Evolutionary conservation across 2,113 vertebrate genomes (phyloP).

Genomic region (Gracilinanus agilis): DNA sequence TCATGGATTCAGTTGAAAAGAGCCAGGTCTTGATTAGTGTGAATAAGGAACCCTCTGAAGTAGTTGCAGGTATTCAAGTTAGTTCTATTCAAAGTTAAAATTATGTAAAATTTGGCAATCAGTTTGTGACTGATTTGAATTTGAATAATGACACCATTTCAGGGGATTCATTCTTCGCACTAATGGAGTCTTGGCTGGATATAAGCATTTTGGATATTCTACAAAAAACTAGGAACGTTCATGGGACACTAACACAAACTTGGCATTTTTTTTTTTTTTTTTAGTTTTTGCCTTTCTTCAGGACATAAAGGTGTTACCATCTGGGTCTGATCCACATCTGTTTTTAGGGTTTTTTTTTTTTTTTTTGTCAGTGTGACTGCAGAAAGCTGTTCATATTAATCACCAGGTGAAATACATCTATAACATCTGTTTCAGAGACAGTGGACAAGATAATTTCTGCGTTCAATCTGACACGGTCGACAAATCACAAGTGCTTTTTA

Average conservation of each 20-base stretch:
- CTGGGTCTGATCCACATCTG: constrained; percentile 38
- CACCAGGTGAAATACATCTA: constrained; percentile 50
- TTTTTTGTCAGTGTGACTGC: constrained; percentile 38
- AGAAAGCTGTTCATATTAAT: constrained; percentile 47
- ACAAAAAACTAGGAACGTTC: neutral
- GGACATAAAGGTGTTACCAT: neutral
- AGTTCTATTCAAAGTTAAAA: neutral
- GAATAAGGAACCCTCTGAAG: neutral
- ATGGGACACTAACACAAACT: neutral
- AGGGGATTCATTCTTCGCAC: neutral
- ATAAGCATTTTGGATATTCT: neutral
- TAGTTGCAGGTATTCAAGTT: neutral
- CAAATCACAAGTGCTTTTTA: constrained; percentile 11
- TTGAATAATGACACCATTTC: neutral
- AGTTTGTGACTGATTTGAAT: neutral
- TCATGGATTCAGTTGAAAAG: neutral
- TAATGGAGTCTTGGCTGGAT: neutral
- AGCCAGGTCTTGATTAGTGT: neutral
- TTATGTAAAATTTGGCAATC: neutral
- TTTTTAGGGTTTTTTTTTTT: constrained; percentile 53
- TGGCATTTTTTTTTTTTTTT: neutral
- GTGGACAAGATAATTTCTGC: constrained; percentile 57
- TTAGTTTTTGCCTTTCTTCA: constrained; percentile 44
- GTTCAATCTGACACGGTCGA: constrained; percentile 19
- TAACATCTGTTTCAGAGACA: constrained; percentile 61